Evolutionary conservation across 1,140 invertebrate species (phyloP).

Genomic region (Polypedilum pembai): DNA sequence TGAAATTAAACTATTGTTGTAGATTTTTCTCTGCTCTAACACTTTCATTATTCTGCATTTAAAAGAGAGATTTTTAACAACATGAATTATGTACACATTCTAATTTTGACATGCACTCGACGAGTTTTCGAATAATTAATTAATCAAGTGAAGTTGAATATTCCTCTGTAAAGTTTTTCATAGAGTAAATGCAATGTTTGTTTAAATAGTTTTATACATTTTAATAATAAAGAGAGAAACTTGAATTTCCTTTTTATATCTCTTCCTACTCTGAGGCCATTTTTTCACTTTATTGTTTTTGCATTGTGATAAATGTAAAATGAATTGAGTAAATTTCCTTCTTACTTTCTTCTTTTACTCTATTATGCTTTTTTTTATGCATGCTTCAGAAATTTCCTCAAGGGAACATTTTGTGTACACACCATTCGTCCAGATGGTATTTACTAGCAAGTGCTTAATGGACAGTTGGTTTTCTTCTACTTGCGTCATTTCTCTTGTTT

Average conservation of each 20-base stretch:
- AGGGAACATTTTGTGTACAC: constrained; percentile 3
- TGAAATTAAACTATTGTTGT: too few species aligned
- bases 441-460: too few species aligned
- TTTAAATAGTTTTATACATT: background rate
- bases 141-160: background rate
- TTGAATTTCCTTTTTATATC: background rate
- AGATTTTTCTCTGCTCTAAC: too few species aligned
- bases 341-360: background rate
- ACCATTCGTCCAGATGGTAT: background rate
- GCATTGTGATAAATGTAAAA: background rate
- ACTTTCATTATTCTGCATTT: too few species aligned
- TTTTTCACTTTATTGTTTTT: background rate
- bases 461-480: too few species aligned
- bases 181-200: background rate
- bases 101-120: too few species aligned
- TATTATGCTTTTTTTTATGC: too few species aligned
- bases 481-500: too few species aligned
- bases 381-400: background rate
- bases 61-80: too few species aligned
- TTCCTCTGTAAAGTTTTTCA: background rate
- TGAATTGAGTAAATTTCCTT: background rate
- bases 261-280: background rate
- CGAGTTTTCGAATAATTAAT: too few species aligned
- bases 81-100: too few species aligned
- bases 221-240: background rate